Evolutionary conservation across 1,140 invertebrate genomes (phyloP).

Genomic region (Pentalonia nigronervosa): DNA sequence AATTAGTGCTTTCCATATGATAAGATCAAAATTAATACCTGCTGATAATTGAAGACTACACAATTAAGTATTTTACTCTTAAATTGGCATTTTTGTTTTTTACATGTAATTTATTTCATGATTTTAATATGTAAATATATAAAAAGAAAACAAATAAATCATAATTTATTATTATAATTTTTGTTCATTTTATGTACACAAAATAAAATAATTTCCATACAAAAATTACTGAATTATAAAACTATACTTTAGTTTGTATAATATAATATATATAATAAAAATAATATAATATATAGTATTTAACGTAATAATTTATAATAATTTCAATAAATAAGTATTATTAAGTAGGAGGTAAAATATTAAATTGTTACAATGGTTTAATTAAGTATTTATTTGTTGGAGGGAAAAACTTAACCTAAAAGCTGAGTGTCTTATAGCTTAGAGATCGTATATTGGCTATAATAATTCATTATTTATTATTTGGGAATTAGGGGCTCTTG

Average conservation of each 20-base stretch:
- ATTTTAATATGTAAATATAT: not conserved
- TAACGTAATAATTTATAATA: constrained; percentile 2
- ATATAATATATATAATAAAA: constrained; percentile 29
- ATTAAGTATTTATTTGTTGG: constrained; percentile 15
- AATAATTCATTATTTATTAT: constrained; percentile 40
- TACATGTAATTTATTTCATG: not conserved
- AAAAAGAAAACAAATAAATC: not conserved
- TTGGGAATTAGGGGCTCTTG: not conserved
- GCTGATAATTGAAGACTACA: not conserved
- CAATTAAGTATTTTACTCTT: not conserved
- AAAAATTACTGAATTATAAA: constrained; percentile 26
- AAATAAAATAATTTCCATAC: constrained; percentile 37
- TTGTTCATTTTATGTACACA: constrained; percentile 50
- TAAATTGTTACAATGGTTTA: constrained; percentile 19
- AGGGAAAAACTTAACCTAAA: constrained; percentile 32
- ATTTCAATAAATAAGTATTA: constrained; percentile 44
- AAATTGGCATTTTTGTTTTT: not conserved
- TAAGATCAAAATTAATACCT: constrained; percentile 61
- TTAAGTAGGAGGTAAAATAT: not conserved
- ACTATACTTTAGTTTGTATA: constrained; percentile 27
- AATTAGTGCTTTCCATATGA: constrained; percentile 68
- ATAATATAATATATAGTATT: not conserved
- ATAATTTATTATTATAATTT: constrained; percentile 41
- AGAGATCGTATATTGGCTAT: constrained; percentile 54
- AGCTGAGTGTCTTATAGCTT: constrained; percentile 41